phyloP scores from a whole-genome alignment of 2,888 invertebrate genomes.

The Leptodirus hochenwartii region DNA sequence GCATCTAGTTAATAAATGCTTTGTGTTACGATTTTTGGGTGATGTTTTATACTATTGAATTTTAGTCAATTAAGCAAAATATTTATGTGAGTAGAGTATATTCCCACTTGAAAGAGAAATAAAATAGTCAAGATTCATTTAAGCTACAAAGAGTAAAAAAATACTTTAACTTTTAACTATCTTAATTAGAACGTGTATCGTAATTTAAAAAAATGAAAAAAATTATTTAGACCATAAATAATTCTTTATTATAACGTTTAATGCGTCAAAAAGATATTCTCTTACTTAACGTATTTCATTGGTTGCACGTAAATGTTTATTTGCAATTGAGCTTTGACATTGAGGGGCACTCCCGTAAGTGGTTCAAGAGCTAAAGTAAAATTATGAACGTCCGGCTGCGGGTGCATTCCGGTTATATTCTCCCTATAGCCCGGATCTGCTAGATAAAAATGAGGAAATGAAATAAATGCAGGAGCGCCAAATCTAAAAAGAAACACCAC shows the following conservation, averaged over 20 bases:
- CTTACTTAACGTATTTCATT: slow-evolving; percentile 35
- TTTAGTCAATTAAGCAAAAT: too few species aligned
- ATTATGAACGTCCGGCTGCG: slow-evolving; percentile 42
- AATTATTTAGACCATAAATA: background rate
- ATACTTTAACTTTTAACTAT: background rate
- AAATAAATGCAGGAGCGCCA: slow-evolving; percentile 68
- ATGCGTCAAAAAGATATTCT: slow-evolving; percentile 11
- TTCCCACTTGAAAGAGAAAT: too few species aligned
- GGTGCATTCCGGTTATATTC: slow-evolving; percentile 46
- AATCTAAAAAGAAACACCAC: slow-evolving; percentile 26
- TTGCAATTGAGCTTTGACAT: slow-evolving; percentile 56
- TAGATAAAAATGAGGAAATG: slow-evolving; percentile 66
- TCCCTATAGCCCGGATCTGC: slow-evolving; percentile 46
- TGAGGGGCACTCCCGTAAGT: slow-evolving; percentile 57
- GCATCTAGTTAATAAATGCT: too few species aligned
- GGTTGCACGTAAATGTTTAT: slow-evolving; percentile 46
- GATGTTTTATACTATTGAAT: too few species aligned
- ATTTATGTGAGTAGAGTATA: too few species aligned
- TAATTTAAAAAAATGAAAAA: slow-evolving; percentile 1
- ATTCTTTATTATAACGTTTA: slow-evolving; percentile 1
- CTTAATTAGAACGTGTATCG: background rate
- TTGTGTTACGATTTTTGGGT: too few species aligned
- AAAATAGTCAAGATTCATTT: slow-evolving; percentile 1
- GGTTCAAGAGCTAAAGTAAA: slow-evolving; percentile 55
- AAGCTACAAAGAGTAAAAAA: too few species aligned